Base-by-base conservation (phyloP, 1,140 invertebrate species). In the Cherax quadricarinatus region DNA sequence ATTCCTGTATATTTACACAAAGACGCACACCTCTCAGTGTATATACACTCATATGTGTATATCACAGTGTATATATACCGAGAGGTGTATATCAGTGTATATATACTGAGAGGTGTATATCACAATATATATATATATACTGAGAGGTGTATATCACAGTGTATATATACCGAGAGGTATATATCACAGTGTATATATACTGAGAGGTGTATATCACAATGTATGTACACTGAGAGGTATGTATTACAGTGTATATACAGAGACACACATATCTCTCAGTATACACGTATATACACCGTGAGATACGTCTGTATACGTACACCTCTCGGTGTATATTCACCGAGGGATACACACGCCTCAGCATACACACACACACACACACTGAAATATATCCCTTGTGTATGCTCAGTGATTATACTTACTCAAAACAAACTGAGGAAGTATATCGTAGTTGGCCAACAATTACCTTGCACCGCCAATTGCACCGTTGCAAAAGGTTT, bases 301-400 rank as follows among this genome's bases (percentile, higher is more conserved):
- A 10, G 30, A 70, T 16, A 16, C 21, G 21, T 21, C 4, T 1
- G 21, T 16, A 70, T 16, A 70, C 21, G 21, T 21, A 70, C 62
- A 70, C 62, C 10, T 21, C 5, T 41, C 30, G 0, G 10, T 16
- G 18, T 16, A 70, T 18, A 1, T 18, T 18, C 12, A 18, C 66
- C 53, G 30, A 41, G 30, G 30, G 30, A 41, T 41, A 60, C 83
- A 73, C 24, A 73, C 83, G 14, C 60, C 12, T 24, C 73, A 41
- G 10, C 85, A 86, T 66, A 51, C 9, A 86, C 62, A 78, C 62
- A 86, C 60, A 86, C 41, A 49, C 62, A 86, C 9, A 86, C 1
- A 86, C 1, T 75, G 10, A 85, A 0, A 60, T 21, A 57, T 12
- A 83, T 4, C 16, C 51, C 57, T 30, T 21, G 10, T 16, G 41